These are phyloP conservation scores for Helleia helle DNA, from an alignment of 2,888 invertebrate species.

Conservation along the genomic window DNA sequence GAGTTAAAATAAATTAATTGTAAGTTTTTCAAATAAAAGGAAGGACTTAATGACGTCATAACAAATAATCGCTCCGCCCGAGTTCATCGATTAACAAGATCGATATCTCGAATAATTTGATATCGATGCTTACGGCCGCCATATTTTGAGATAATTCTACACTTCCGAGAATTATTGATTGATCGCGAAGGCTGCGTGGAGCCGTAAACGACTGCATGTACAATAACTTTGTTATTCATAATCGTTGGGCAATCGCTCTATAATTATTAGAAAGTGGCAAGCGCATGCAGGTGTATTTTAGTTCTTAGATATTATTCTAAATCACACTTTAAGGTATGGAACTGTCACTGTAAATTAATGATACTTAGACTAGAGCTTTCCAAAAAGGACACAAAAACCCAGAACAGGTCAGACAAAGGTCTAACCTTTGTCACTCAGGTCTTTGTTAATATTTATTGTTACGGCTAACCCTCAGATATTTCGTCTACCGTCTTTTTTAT, in stretches of 20 bases:
- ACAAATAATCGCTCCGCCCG: constrained; percentile 16
- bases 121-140: constrained; percentile 23
- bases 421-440: no score
- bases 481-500: no score
- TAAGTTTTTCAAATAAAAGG: constrained; percentile 1
- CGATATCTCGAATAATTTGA: constrained; percentile 26
- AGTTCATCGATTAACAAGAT: constrained; percentile 16
- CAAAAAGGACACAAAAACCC: no score
- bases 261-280: not conserved
- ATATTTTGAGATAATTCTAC: constrained; percentile 24
- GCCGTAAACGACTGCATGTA: constrained; percentile 29
- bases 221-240: constrained; percentile 19
- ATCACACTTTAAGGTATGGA: no score
- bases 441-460: no score
- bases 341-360: no score
- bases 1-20: no score
- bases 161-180: constrained; percentile 29
- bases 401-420: no score
- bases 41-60: constrained; percentile 11
- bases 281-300: no score
- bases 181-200: constrained; percentile 21
- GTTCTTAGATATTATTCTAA: no score
- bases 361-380: no score
- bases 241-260: not conserved
- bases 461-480: no score